A percentile compares a stretch with the other conserved stretches of the same genome.
phyloP scores from a whole-genome alignment of 1,140 invertebrate species.

The Drosophila chauvacae region DNA sequence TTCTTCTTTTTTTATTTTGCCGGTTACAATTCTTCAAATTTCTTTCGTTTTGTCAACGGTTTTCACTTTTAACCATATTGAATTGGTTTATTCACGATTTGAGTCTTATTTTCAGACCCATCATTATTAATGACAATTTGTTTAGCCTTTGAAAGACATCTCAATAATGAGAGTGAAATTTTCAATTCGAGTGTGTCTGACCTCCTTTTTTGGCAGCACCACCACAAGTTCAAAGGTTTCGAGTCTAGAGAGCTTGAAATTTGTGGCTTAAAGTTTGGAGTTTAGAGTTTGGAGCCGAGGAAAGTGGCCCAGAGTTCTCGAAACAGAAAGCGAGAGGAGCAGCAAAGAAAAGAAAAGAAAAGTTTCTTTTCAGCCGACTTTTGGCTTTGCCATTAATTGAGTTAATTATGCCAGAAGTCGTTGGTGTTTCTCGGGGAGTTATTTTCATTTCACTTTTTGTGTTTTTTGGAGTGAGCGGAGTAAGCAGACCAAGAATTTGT shows the following conservation, averaged over 20 bases:
- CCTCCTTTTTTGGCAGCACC: conserved; percentile 17
- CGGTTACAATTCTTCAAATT: conserved; percentile 68
- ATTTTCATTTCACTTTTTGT: conserved; percentile 16
- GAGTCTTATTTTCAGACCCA: conserved; percentile 7
- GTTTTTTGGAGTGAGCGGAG: conserved; percentile 4
- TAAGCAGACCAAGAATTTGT: conserved; percentile 49
- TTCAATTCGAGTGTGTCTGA: conserved; percentile 34
- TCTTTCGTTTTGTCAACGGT: conserved; percentile 70
- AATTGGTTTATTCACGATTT: conserved; percentile 23
- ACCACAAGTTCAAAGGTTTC: conserved; percentile 46
- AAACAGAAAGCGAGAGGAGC: conserved; percentile 29
- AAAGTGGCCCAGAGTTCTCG: conserved; percentile 49
- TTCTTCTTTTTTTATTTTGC: conserved; percentile 8
- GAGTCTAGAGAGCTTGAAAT: conserved; percentile 6
- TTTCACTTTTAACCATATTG: conserved; percentile 59
- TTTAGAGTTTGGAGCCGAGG: conserved; percentile 11
- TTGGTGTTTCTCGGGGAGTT: conserved; percentile 26
- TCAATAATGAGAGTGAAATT: conserved; percentile 69
- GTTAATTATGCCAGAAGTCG: conserved; percentile 59
- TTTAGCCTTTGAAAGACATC: conserved; percentile 30
- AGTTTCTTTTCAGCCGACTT: conserved; percentile 37
- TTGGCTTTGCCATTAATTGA: conserved; percentile 47
- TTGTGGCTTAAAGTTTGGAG: conserved; percentile 2
- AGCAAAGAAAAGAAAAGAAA: conserved; percentile 32
- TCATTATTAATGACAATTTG: conserved; percentile 55